These are phyloP conservation scores for Malurus cyaneus DNA, from an alignment of 2,113 vertebrate genomes.

Conservation along the genomic window DNA sequence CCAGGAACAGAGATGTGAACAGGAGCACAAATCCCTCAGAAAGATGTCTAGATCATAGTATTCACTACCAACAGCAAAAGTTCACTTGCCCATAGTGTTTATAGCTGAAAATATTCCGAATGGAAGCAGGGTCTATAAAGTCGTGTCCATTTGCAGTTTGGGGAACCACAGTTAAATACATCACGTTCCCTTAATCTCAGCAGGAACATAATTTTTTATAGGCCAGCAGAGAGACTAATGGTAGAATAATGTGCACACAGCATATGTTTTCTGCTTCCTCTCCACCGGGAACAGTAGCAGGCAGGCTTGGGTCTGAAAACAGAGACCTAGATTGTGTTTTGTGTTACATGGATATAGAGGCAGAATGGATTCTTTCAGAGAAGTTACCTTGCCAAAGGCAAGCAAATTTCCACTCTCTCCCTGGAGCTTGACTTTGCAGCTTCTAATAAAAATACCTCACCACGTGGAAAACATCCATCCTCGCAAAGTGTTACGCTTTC, in stretches of 20 bases:
- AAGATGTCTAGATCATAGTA: background rate
- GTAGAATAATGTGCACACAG: background rate
- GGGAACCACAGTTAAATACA: background rate
- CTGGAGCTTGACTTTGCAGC: background rate
- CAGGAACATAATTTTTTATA: background rate
- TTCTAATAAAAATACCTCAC: background rate
- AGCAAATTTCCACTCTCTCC: background rate
- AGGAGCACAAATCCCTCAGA: background rate
- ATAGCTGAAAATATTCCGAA: background rate
- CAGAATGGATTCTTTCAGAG: background rate
- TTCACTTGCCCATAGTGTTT: background rate
- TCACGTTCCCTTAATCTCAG: background rate
- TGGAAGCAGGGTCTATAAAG: background rate
- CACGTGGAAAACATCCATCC: background rate
- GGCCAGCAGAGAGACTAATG: background rate
- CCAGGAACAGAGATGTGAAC: background rate
- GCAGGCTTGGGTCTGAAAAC: background rate
- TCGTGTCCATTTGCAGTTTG: background rate
- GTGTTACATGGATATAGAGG: background rate
- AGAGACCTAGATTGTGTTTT: background rate
- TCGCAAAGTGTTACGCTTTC: background rate
- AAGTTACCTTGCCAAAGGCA: background rate
- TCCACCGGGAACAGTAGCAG: background rate
- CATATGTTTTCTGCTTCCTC: background rate
- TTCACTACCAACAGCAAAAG: background rate